phyloP scores from a whole-genome alignment of 2,113 vertebrate genomes.

The Regulus satrapa region DNA sequence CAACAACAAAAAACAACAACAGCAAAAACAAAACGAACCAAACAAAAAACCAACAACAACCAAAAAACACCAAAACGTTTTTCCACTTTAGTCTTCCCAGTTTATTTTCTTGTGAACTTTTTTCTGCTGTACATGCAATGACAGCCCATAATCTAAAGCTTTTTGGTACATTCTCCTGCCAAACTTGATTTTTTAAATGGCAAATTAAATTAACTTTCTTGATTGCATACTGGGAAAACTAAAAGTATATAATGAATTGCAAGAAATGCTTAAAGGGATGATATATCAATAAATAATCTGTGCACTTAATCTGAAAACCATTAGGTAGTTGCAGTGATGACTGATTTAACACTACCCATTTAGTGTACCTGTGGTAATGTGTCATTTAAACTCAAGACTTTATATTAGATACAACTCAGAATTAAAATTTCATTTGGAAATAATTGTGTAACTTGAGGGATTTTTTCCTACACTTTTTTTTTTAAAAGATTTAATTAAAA shows the following conservation, averaged over 20 bases:
- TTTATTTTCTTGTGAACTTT: not conserved
- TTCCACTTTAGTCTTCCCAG: not conserved
- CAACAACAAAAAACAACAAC: no score
- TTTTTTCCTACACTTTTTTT: not conserved
- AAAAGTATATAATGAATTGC: not conserved
- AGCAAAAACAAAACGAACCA: no score
- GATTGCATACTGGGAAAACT: not conserved
- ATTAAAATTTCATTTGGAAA: constrained; percentile 20
- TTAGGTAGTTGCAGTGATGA: not conserved
- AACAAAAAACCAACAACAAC: no score
- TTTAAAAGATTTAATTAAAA: constrained; percentile 67
- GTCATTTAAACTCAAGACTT: not conserved
- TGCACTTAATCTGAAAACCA: not conserved
- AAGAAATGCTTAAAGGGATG: constrained; percentile 19
- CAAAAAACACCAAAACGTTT: no score
- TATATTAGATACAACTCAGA: not conserved
- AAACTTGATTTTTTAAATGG: not conserved
- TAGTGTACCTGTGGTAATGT: not conserved
- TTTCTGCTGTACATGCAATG: not conserved
- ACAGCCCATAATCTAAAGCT: not conserved
- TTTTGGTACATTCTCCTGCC: not conserved
- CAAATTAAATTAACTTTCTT: not conserved
- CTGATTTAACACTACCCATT: constrained; percentile 2
- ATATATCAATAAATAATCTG: constrained; percentile 9
- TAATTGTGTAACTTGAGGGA: not conserved